Conservation (phyloP, 2,888 invertebrate genomes). For the Xylota segnis region DNA sequence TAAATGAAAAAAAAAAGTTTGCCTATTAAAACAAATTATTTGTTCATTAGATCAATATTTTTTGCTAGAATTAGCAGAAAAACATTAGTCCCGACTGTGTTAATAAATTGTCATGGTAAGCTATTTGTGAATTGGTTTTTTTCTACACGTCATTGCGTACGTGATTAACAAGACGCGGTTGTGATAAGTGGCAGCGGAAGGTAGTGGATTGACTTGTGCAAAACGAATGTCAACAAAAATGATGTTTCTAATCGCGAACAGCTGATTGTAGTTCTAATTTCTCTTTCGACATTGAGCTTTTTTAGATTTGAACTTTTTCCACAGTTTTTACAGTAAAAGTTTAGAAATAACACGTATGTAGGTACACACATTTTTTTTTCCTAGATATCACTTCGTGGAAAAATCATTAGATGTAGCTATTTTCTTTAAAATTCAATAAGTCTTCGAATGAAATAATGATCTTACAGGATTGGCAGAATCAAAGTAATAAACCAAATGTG, state of each 20-base stretch:
- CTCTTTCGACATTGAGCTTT: too few species aligned
- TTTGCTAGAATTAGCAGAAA: background rate
- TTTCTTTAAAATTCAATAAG: too few species aligned
- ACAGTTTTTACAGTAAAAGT: background rate
- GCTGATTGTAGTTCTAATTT: background rate
- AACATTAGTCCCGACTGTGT: slow-evolving; percentile 2
- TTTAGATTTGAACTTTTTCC: too few species aligned
- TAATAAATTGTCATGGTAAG: slow-evolving; percentile 22
- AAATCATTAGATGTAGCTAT: too few species aligned
- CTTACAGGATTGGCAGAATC: too few species aligned
- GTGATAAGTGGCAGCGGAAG: background rate
- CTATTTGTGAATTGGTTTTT: slow-evolving; percentile 4
- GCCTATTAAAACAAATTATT: slow-evolving; percentile 5
- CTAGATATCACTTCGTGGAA: background rate
- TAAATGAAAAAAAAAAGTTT: slow-evolving; percentile 9
- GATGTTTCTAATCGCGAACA: background rate
- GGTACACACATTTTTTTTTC: background rate
- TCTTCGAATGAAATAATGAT: too few species aligned
- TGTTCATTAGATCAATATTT: slow-evolving; percentile 5
- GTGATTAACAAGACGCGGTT: background rate
- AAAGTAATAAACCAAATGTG: too few species aligned
- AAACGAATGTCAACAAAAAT: background rate
- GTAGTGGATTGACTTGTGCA: background rate
- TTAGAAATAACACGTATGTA: too few species aligned
- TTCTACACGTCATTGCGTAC: slow-evolving; percentile 9